Conservation (phyloP, 2,113 vertebrate genomes). For the Gnathonemus longibarbis region DNA sequence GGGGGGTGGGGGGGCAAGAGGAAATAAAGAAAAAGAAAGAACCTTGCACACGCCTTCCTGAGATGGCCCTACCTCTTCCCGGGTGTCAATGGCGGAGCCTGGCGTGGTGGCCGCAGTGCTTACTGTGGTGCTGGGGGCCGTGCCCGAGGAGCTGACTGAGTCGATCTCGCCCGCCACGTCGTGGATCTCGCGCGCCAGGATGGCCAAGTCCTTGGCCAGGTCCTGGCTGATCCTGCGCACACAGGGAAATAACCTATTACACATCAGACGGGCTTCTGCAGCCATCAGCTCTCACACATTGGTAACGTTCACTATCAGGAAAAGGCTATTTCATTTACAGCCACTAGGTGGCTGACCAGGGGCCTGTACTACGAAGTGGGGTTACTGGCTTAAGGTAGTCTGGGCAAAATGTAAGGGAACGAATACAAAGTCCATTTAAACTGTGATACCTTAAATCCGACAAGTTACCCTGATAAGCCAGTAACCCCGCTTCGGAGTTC, state of each 20-base stretch:
- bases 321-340: background rate
- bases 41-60: conserved; percentile 87
- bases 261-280: conserved; percentile 57
- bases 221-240: conserved; percentile 98
- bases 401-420: no score
- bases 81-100: conserved; percentile 98
- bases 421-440: no score
- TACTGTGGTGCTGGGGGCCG: conserved; percentile 96
- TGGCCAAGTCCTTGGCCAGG: conserved; percentile 81
- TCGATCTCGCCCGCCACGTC: conserved; percentile 98
- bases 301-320: background rate
- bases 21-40: conserved; percentile 75
- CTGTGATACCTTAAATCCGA: no score
- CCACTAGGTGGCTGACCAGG: background rate
- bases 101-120: conserved; percentile 98
- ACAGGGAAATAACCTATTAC: conserved; percentile 75
- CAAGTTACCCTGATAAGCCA: no score
- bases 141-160: conserved; percentile 97
- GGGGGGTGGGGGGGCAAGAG: conserved; percentile 60
- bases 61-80: conserved; percentile 97
- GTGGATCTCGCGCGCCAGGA: conserved; percentile 97
- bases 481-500: no score
- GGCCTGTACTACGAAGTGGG: no score
- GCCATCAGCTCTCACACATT: conserved; percentile 27
- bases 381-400: no score